Conservation (phyloP, 2,888 invertebrate species). For the Chymomyza caudatula region DNA sequence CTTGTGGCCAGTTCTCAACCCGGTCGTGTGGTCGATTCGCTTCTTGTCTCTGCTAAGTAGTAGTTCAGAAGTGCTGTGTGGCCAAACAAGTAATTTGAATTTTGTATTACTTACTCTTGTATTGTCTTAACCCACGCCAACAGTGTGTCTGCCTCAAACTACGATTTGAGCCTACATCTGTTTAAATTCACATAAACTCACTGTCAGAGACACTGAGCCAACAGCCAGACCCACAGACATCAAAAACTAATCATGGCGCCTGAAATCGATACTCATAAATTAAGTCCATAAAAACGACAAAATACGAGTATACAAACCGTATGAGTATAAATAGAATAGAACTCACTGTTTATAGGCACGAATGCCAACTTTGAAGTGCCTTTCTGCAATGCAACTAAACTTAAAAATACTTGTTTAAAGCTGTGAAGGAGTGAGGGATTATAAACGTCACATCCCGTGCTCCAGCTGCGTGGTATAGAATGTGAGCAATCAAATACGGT, state of each 20-base stretch:
- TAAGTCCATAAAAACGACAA: slow-evolving; percentile 39
- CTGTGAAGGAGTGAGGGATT: not conserved
- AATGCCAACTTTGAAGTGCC: slow-evolving; percentile 2
- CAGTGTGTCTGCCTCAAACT: too few species aligned
- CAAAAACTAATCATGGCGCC: slow-evolving; percentile 4
- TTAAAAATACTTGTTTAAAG: not conserved
- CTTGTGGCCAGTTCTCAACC: not conserved
- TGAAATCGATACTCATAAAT: slow-evolving; percentile 59
- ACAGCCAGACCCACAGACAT: not conserved
- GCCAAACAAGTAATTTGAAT: slow-evolving; percentile 28
- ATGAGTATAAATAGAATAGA: slow-evolving; percentile 29
- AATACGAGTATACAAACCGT: not conserved
- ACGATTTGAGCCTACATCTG: slow-evolving; percentile 38
- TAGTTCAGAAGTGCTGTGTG: too few species aligned
- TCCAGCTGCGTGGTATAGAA: not conserved
- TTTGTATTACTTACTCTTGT: slow-evolving; percentile 23
- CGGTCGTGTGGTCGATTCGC: not conserved
- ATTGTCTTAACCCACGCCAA: slow-evolving; percentile 19
- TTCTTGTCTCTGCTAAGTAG: too few species aligned
- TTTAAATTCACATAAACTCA: slow-evolving; percentile 39
- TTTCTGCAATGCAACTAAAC: not conserved
- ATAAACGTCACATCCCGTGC: not conserved
- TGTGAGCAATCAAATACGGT: not conserved
- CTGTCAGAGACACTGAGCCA: not conserved
- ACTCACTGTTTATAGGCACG: slow-evolving; percentile 25